Conservation (phyloP, 2,797 vertebrate genomes). For the Naso thynnoides region DNA sequence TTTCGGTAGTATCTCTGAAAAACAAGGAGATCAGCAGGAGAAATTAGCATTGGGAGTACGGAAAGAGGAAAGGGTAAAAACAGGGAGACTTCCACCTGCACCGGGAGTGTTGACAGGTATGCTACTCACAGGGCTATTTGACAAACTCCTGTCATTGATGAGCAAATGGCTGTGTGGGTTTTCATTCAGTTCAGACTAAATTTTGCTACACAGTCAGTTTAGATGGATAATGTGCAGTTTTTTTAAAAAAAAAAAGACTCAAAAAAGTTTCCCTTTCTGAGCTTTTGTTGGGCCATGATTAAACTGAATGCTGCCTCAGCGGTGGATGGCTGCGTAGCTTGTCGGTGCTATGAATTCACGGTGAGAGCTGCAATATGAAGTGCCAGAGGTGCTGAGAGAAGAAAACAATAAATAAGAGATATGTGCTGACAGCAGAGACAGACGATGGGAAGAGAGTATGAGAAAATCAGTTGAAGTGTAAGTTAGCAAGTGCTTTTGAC, state of each 20-base stretch:
- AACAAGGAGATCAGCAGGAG: no score
- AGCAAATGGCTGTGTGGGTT: background rate
- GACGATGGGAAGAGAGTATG: constrained; percentile 33
- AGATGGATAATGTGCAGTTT: constrained; percentile 41
- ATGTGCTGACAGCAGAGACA: constrained; percentile 38
- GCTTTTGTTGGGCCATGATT: constrained; percentile 47
- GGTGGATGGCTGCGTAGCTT: constrained; percentile 41
- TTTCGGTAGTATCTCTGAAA: no score
- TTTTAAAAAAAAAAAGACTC: constrained; percentile 33
- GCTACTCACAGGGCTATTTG: background rate
- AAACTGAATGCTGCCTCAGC: constrained; percentile 40
- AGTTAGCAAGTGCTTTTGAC: constrained; percentile 49
- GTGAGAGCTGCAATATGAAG: constrained; percentile 56
- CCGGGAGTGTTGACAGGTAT: no score
- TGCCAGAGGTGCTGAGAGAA: constrained; percentile 48
- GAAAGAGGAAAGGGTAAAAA: no score
- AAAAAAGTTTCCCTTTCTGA: constrained; percentile 41
- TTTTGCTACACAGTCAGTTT: constrained; percentile 18
- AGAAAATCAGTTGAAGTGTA: constrained; percentile 63
- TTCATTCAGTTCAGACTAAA: constrained; percentile 18
- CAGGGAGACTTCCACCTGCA: no score
- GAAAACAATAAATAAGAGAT: constrained; percentile 59
- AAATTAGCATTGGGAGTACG: no score
- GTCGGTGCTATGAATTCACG: constrained; percentile 42
- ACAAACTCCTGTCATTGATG: background rate